A percentile compares a stretch with the other conserved stretches of the same genome.
These are phyloP conservation scores for Hydrophis major DNA, from an alignment of 2,797 vertebrate genomes.

Conservation along the genomic window DNA sequence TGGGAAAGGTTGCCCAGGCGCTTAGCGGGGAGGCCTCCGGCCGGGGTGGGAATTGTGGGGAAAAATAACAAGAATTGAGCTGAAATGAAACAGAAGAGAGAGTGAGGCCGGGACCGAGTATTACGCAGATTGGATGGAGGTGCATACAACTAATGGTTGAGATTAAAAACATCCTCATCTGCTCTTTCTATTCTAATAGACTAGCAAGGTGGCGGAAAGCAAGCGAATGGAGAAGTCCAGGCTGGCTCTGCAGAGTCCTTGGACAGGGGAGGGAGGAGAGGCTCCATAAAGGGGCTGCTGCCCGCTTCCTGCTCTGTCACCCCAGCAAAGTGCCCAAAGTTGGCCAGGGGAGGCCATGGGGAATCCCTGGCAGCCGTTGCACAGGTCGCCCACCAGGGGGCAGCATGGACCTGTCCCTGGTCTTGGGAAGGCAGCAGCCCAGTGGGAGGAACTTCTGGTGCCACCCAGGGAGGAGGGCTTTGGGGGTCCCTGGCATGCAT, in stretches of 20 bases:
- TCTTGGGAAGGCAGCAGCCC: not conserved
- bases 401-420: too few species aligned
- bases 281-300: not conserved
- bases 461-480: not conserved
- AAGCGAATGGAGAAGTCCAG: not conserved
- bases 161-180: not conserved
- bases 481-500: not conserved
- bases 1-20: not conserved
- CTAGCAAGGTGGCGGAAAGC: not conserved
- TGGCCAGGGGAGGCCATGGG: not conserved
- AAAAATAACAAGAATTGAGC: not conserved
- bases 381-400: not conserved
- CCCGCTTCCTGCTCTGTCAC: too few species aligned
- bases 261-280: not conserved
- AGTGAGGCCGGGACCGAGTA: too few species aligned
- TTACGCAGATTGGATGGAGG: not conserved
- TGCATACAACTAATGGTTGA: not conserved
- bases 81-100: not conserved
- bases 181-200: not conserved
- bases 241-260: not conserved
- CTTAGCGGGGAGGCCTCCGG: not conserved
- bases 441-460: not conserved
- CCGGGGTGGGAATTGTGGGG: not conserved
- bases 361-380: not conserved
- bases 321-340: not conserved